Evolutionary conservation across 2,888 invertebrate species (phyloP), one percentile per base, ranked within the genome.

Genomic region (Drosophila aldrichi): DNA sequence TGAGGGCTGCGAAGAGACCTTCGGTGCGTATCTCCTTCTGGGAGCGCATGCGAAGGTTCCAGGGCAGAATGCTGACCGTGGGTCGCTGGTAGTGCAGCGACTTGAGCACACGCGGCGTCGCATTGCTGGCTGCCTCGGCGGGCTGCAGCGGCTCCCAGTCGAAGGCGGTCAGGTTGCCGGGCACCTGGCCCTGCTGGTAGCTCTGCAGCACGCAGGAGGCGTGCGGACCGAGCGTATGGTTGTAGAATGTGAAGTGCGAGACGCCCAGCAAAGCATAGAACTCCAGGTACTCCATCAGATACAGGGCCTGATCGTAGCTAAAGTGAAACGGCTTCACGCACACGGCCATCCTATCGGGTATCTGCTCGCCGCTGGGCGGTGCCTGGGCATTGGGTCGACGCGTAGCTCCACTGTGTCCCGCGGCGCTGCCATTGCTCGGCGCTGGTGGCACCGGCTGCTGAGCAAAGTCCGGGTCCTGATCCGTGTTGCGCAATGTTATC

Each of bases 271-370:
- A 93, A 10, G 95, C 94, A 93, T 98, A 97, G 83, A 98, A 93
- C 92, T 98, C 98, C 85, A 98, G 95, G 94, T 98, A 98, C 93
- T 98, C 98, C 82, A 97, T 93, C 77, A 98, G 94, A 94, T 97
- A 97, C 64, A 97, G 93, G 6, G 96, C 96, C 94, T 97, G 95
- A 90, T 97, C 96, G 92, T 97, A 98, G 81, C 96, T 95, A 92
- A 96, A 98, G 93, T 98, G 98, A 75, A 98, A 95, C 0, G 98
- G 98, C 90, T 98, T 98, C 41, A 98, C 97, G 92, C 98, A 98
- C 34, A 97, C 95, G 29, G 96, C 97, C 55, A 96, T 94, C 49
- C 94, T 94, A 76, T 95, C 94, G 22, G 92, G 91, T 70, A 93
- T 92, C 58, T 91, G 87, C 6, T 91, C 90, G 3, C 83, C 89